Conservation (phyloP, 2,113 vertebrate genomes). For the Microcebus tavaratra region DNA sequence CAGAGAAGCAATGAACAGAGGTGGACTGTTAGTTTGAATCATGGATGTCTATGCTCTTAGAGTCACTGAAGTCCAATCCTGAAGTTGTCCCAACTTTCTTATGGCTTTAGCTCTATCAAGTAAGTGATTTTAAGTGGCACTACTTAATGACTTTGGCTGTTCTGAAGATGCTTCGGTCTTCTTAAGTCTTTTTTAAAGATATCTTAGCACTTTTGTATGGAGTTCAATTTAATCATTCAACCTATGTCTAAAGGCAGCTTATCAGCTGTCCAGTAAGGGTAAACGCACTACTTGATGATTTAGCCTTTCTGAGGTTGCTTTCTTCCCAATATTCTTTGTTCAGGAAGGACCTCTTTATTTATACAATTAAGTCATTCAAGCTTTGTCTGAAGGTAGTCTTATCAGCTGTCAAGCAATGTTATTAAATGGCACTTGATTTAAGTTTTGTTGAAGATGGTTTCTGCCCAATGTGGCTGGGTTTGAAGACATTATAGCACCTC, state of each 20-base stretch:
- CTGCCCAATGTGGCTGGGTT: not conserved
- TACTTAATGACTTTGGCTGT: conserved; percentile 12
- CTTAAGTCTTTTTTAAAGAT: not conserved
- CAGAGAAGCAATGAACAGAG: not conserved
- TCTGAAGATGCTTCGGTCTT: conserved; percentile 25
- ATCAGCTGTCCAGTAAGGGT: not conserved
- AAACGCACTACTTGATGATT: not conserved
- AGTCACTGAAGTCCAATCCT: not conserved
- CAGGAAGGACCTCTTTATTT: not conserved
- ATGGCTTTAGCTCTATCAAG: not conserved
- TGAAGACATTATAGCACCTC: not conserved
- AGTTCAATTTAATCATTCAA: conserved; percentile 37
- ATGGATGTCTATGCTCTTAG: not conserved
- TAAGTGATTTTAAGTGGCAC: not conserved
- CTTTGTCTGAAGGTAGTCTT: not conserved
- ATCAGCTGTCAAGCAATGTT: not conserved
- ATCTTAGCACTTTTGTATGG: not conserved
- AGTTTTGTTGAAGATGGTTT: not conserved
- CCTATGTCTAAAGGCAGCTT: not conserved
- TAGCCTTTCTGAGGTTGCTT: not conserved
- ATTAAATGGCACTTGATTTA: conserved; percentile 1
- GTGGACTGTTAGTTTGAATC: not conserved
- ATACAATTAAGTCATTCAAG: conserved; percentile 27
- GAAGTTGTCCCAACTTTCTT: not conserved
- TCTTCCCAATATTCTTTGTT: not conserved